Percentiles rank a stretch among this genome's conserved stretches.
Conservation (phyloP, 2,113 vertebrate genomes). For the Naja naja region DNA sequence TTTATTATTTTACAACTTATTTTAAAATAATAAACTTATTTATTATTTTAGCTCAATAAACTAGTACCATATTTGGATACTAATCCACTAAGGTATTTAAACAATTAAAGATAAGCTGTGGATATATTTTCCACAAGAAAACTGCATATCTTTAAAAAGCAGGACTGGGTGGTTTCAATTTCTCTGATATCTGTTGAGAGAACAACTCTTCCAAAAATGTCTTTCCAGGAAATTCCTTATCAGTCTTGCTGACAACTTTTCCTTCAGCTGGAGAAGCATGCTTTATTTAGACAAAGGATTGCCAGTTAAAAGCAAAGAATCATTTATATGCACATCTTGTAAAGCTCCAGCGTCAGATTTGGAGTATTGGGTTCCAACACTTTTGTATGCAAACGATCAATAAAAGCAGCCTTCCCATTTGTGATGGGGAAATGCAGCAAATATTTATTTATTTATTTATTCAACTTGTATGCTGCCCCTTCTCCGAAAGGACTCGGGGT, state of each 20-base stretch:
- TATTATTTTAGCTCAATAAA: not conserved
- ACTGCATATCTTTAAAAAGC: not conserved
- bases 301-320: not conserved
- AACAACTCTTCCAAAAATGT: not conserved
- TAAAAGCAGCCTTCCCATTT: not conserved
- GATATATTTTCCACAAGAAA: not conserved
- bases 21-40: too few relatives aligned
- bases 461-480: too few relatives aligned
- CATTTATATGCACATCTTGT: not conserved
- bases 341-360: not conserved
- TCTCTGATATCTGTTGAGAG: not conserved
- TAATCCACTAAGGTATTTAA: not conserved
- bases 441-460: too few relatives aligned
- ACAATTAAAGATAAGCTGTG: not conserved
- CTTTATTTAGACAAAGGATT: not conserved
- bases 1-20: too few relatives aligned
- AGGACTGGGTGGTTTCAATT: not conserved
- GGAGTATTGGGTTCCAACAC: not conserved
- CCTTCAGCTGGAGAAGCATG: not conserved
- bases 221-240: not conserved
- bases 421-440: not conserved
- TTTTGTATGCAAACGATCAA: not conserved
- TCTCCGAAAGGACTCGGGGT: too few relatives aligned
- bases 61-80: not conserved
- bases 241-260: not conserved